These are phyloP conservation scores for Porites evermanni DNA, from an alignment of 92 coral and sea anemone species.

Conservation along the genomic window DNA sequence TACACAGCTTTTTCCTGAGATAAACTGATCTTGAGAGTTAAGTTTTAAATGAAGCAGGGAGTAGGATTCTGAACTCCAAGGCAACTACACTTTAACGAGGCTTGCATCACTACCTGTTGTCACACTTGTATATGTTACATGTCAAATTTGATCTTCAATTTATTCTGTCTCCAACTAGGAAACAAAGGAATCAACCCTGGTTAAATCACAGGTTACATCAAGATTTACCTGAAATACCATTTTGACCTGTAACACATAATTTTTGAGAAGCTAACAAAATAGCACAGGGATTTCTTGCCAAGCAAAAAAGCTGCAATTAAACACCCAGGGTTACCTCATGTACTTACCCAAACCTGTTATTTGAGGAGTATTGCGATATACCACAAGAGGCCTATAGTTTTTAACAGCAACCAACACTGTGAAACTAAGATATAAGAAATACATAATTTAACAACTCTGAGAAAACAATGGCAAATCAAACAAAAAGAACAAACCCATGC, in stretches of 20 bases:
- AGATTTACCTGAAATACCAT: too few species aligned
- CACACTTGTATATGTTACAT: too few species aligned
- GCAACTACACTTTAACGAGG: not conserved
- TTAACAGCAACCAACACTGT: conserved; percentile 1
- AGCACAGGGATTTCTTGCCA: not conserved
- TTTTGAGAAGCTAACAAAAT: conserved; percentile 2
- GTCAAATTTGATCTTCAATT: too few species aligned
- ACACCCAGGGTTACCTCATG: not conserved
- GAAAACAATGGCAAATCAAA: not conserved
- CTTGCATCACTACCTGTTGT: too few species aligned
- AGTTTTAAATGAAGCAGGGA: conserved; percentile 1
- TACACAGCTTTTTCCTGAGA: conserved; percentile 4
- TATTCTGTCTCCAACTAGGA: too few species aligned
- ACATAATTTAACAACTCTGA: not conserved
- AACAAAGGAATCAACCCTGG: too few species aligned
- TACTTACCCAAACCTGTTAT: too few species aligned
- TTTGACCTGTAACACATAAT: not conserved
- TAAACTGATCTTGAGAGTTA: conserved; percentile 5
- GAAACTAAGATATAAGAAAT: not conserved
- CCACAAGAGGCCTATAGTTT: not conserved
- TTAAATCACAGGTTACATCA: too few species aligned
- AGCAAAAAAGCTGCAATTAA: not conserved
- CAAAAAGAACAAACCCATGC: not conserved
- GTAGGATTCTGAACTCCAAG: conserved; percentile 2
- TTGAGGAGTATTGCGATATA: too few species aligned